Conservation (phyloP, 2,888 invertebrate genomes). For the Tromatobia lineatoria region DNA sequence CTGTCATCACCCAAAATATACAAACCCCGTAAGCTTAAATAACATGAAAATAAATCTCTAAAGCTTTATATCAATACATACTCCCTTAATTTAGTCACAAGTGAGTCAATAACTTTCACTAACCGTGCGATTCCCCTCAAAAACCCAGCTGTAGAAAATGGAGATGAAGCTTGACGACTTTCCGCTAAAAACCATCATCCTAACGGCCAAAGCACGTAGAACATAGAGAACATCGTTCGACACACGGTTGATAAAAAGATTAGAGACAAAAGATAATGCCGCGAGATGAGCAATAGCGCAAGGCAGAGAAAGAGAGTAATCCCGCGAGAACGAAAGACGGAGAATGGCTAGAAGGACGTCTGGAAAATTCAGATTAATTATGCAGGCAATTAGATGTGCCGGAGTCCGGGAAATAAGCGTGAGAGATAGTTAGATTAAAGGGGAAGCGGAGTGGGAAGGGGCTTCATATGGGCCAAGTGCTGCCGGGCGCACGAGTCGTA, state of each 20-base stretch:
- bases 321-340: constrained; percentile 12
- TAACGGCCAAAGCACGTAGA: background rate
- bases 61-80: no score
- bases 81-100: no score
- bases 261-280: background rate
- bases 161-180: no score
- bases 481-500: constrained; percentile 48
- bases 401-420: constrained; percentile 58
- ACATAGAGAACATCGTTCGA: background rate
- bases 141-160: no score
- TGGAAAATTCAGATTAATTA: constrained; percentile 68
- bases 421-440: constrained; percentile 65
- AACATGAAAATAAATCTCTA: no score
- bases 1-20: no score
- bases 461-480: constrained; percentile 31
- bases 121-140: no score
- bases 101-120: no score
- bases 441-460: constrained; percentile 3
- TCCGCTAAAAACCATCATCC: background rate
- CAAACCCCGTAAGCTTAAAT: no score
- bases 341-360: constrained; percentile 45
- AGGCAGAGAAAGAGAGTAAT: constrained; percentile 15
- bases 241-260: constrained; percentile 1
- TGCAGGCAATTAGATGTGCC: constrained; percentile 66
- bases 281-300: background rate